Evolutionary conservation across 2,113 vertebrate species (phyloP).

Genomic region (Vanacampus margaritifer): DNA sequence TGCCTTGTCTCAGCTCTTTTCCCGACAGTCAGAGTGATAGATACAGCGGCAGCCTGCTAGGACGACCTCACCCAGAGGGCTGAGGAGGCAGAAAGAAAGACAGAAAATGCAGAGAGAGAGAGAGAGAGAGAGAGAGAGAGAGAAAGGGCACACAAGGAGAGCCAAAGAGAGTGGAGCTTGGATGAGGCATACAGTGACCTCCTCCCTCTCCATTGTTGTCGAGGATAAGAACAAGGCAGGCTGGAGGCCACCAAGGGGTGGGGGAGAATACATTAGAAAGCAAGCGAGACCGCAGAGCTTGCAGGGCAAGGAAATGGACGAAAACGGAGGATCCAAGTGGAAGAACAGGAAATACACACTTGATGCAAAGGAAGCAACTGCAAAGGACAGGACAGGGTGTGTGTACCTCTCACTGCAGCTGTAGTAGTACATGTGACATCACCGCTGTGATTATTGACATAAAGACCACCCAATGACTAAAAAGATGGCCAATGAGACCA

Average conservation of each 20-base stretch:
- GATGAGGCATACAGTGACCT: slow-evolving; percentile 66
- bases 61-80: slow-evolving; percentile 59
- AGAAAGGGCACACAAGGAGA: slow-evolving; percentile 52
- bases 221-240: slow-evolving; percentile 57
- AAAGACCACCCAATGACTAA: too few relatives aligned
- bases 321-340: slow-evolving; percentile 13
- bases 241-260: slow-evolving; percentile 56
- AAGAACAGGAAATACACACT: slow-evolving; percentile 8
- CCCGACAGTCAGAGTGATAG: slow-evolving; percentile 20
- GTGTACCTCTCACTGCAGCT: too few relatives aligned
- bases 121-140: slow-evolving; percentile 19
- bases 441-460: too few relatives aligned
- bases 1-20: slow-evolving; percentile 32
- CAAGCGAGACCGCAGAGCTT: slow-evolving; percentile 15
- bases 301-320: slow-evolving; percentile 12
- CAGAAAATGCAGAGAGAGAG: background rate
- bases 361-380: background rate
- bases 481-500: too few relatives aligned
- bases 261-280: slow-evolving; percentile 62
- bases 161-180: slow-evolving; percentile 42
- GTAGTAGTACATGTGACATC: too few relatives aligned
- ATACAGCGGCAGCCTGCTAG: slow-evolving; percentile 48
- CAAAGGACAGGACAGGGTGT: background rate
- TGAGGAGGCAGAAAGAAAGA: slow-evolving; percentile 16
- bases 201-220: slow-evolving; percentile 64